phyloP scores from a whole-genome alignment of 2,797 vertebrate species.

The Xenentodon cancila region DNA sequence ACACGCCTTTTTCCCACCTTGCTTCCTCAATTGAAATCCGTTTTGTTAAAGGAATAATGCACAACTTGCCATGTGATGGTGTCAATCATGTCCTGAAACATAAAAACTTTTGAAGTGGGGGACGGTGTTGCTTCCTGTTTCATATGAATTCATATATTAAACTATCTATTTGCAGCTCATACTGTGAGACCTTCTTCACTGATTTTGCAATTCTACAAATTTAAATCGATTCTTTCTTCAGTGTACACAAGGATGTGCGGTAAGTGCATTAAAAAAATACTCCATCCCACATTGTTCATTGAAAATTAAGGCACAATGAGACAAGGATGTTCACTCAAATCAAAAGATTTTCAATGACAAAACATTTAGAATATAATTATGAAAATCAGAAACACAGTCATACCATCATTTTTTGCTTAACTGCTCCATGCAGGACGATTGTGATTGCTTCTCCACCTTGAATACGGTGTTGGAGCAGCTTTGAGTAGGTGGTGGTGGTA shows the following conservation, averaged over 20 bases:
- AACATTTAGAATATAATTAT: slow-evolving; percentile 37
- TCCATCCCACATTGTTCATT: not conserved
- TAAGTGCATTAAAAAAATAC: not conserved
- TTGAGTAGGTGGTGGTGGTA: slow-evolving; percentile 81
- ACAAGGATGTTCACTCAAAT: slow-evolving; percentile 8
- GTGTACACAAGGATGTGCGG: not conserved
- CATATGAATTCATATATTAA: no score
- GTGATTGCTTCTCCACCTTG: slow-evolving; percentile 62
- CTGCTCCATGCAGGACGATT: slow-evolving; percentile 51
- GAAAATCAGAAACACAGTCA: slow-evolving; percentile 37
- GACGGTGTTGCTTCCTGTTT: no score
- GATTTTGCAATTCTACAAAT: slow-evolving; percentile 20
- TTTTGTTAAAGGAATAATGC: no score
- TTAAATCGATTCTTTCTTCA: slow-evolving; percentile 9
- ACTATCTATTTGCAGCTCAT: not conserved
- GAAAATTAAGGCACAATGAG: not conserved
- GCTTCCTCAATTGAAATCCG: no score
- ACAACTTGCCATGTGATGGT: no score
- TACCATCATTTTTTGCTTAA: slow-evolving; percentile 28
- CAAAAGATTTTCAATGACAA: slow-evolving; percentile 7
- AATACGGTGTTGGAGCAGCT: slow-evolving; percentile 72
- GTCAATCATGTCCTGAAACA: no score
- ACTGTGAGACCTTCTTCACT: not conserved
- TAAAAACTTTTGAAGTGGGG: no score
- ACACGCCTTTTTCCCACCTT: no score